Evolutionary conservation across 2,888 invertebrate genomes (phyloP).

Genomic region (Andrena chrysosceles): DNA sequence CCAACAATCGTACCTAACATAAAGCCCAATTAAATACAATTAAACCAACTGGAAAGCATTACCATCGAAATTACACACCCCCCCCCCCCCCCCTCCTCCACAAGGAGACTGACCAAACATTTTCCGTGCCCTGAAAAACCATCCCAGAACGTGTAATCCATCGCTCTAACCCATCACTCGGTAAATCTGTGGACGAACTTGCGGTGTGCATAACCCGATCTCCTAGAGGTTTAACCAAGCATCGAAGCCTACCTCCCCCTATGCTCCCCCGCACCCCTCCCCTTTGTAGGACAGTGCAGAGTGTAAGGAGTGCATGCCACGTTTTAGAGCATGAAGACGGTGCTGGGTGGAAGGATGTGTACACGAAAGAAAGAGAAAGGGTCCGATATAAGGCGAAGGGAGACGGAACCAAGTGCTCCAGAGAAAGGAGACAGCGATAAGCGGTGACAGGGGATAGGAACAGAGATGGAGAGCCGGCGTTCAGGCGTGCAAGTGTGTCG

Average conservation of each 20-base stretch:
- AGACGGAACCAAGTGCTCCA: conserved; percentile 20
- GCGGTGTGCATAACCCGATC: conserved; percentile 77
- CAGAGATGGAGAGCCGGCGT: conserved; percentile 38
- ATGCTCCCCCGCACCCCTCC: conserved; percentile 34
- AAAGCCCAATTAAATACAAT: too few relatives aligned
- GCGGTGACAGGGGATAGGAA: conserved; percentile 9
- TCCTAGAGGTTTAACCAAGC: conserved; percentile 72
- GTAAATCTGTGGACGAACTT: conserved; percentile 70
- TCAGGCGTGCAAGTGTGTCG: conserved; percentile 79
- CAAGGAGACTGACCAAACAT: background rate
- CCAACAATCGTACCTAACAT: too few relatives aligned
- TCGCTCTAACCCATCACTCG: conserved; percentile 73
- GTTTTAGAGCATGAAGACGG: conserved; percentile 68
- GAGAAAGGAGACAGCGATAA: conserved; percentile 15
- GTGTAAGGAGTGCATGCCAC: conserved; percentile 66
- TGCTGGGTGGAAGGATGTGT: conserved; percentile 47
- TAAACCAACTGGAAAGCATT: background rate
- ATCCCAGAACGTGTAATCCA: conserved; percentile 45
- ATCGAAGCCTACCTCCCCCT: conserved; percentile 67
- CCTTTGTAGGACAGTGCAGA: conserved; percentile 60
- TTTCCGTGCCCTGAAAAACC: background rate
- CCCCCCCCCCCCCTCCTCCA: too few relatives aligned
- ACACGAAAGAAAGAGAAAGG: conserved; percentile 58
- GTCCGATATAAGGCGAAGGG: conserved; percentile 34
- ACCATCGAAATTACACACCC: background rate